A percentile compares a stretch with the other conserved stretches of the same genome.
Conservation (phyloP, 92 coral and sea anemone genomes). For the Porites lobata region DNA sequence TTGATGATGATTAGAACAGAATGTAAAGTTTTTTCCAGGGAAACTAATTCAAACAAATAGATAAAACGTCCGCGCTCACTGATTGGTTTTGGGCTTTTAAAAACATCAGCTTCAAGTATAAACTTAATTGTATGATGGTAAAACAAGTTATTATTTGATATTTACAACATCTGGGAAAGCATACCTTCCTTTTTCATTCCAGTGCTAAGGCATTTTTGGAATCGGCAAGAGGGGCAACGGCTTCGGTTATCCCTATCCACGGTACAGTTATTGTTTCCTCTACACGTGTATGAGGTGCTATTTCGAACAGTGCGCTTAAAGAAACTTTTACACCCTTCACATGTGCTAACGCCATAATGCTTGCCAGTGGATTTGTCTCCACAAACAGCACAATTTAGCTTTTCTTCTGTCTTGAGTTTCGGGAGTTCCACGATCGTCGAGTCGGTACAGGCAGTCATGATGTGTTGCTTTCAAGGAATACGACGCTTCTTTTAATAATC, state of each 20-base stretch:
- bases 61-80: too few relatives aligned
- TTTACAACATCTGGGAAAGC: too few relatives aligned
- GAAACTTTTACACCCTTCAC: slow-evolving; percentile 94
- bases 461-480: not conserved
- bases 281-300: slow-evolving; percentile 86
- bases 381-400: slow-evolving; percentile 86
- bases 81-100: too few relatives aligned
- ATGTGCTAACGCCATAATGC: slow-evolving; percentile 92
- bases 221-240: slow-evolving; percentile 92
- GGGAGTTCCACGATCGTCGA: slow-evolving; percentile 18
- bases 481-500: not conserved
- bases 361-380: slow-evolving; percentile 92
- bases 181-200: slow-evolving; percentile 96
- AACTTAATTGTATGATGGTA: too few relatives aligned
- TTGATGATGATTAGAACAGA: too few relatives aligned
- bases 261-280: slow-evolving; percentile 83
- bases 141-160: too few relatives aligned
- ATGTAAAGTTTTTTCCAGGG: too few relatives aligned
- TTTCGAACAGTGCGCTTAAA: slow-evolving; percentile 93
- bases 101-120: too few relatives aligned
- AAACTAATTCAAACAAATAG: too few relatives aligned
- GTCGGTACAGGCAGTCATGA: slow-evolving; percentile 50
- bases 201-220: slow-evolving; percentile 84
- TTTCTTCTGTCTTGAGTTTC: slow-evolving; percentile 75
- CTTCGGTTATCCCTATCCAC: slow-evolving; percentile 88